These are phyloP conservation scores for Sula dactylatra DNA, from an alignment of 2,113 vertebrate genomes.

Conservation along the genomic window DNA sequence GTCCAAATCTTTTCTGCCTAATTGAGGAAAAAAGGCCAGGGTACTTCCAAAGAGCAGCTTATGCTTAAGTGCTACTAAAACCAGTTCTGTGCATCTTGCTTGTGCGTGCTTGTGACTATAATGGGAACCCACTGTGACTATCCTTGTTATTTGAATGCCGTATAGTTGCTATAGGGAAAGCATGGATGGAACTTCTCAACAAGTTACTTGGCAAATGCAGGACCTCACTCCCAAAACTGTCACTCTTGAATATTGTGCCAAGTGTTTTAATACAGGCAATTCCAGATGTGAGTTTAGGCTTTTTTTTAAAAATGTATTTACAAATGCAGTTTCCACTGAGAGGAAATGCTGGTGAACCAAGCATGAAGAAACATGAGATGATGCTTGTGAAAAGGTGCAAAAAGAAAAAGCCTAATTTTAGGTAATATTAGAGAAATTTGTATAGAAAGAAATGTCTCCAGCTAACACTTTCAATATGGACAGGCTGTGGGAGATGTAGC, in stretches of 20 bases:
- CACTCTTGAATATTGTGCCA: not conserved
- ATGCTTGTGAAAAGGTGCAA: not conserved
- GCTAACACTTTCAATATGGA: not conserved
- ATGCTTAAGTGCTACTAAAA: not conserved
- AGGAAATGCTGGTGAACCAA: not conserved
- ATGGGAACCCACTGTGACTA: not conserved
- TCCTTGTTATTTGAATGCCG: not conserved
- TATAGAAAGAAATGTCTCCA: not conserved
- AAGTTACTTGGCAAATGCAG: not conserved
- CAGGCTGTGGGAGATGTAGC: not conserved
- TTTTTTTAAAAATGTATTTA: not conserved
- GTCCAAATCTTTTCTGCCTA: not conserved
- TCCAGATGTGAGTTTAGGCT: not conserved
- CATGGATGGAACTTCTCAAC: not conserved
- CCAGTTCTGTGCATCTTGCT: not conserved
- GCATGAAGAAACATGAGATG: not conserved
- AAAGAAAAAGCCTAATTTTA: not conserved
- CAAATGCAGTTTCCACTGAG: not conserved
- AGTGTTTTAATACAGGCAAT: not conserved
- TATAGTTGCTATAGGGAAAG: not conserved
- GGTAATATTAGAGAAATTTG: not conserved
- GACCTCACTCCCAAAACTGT: not conserved
- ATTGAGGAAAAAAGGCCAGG: not conserved
- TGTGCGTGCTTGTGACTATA: not conserved
- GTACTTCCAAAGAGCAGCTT: not conserved